A percentile compares a stretch with the other conserved stretches of the same genome.
Evolutionary conservation across 2,113 vertebrate species (phyloP).

Genomic region (Larimichthys polyactis): DNA sequence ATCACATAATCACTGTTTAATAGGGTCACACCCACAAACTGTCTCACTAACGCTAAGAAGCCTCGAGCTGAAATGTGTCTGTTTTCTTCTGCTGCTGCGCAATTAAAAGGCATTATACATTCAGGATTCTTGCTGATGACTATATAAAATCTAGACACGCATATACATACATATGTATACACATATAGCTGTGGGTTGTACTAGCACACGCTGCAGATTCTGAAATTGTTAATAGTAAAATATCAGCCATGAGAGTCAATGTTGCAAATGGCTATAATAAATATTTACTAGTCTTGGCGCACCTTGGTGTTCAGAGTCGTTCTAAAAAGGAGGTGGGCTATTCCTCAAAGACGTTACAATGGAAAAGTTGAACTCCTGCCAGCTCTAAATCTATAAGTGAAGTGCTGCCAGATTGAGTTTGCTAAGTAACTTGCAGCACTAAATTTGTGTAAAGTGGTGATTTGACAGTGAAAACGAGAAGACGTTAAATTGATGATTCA

Average conservation of each 20-base stretch:
- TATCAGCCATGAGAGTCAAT: neutral
- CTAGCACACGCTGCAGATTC: neutral
- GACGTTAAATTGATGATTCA: neutral
- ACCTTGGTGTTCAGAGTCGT: neutral
- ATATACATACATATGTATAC: too few species aligned
- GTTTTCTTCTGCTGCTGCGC: too few species aligned
- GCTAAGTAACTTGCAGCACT: slow-evolving; percentile 9
- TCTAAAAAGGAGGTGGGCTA: neutral
- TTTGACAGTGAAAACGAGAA: slow-evolving; percentile 20
- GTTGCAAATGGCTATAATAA: neutral
- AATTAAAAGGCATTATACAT: too few species aligned
- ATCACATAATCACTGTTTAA: too few species aligned
- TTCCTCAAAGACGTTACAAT: neutral
- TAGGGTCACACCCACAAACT: too few species aligned
- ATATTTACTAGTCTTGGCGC: neutral
- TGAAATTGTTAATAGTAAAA: neutral
- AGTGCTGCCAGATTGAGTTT: slow-evolving; percentile 16
- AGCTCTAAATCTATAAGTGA: slow-evolving; percentile 2
- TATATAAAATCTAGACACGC: too few species aligned
- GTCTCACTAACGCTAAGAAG: too few species aligned
- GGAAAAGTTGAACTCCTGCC: neutral
- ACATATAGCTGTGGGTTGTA: too few species aligned
- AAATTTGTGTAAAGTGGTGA: slow-evolving; percentile 19
- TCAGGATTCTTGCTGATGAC: too few species aligned
- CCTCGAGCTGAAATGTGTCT: too few species aligned